phyloP scores from a whole-genome alignment of 2,113 vertebrate species.

The Myrmecophaga tridactyla region DNA sequence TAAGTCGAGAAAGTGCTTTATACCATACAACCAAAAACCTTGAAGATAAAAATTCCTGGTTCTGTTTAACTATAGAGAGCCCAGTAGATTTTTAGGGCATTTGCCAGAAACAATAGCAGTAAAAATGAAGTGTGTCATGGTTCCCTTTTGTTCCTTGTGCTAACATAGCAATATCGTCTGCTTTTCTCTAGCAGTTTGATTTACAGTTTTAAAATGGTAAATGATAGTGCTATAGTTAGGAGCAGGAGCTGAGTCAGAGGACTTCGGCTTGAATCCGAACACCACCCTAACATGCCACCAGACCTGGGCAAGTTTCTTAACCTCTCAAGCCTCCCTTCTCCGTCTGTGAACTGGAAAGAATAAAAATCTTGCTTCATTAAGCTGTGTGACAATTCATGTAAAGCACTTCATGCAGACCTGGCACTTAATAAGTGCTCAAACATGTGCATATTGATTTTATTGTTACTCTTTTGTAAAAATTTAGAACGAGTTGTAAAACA shows the following conservation, averaged over 20 bases:
- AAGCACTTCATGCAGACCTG: background rate
- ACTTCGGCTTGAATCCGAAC: background rate
- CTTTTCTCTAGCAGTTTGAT: background rate
- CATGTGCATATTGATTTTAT: background rate
- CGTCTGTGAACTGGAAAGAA: background rate
- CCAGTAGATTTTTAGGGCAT: background rate
- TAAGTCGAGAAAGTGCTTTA: background rate
- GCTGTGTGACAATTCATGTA: background rate
- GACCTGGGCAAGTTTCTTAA: background rate
- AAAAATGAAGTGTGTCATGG: background rate
- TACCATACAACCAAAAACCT: background rate
- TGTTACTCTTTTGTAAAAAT: background rate
- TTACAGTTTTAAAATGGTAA: background rate
- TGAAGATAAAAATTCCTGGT: background rate
- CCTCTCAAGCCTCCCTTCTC: background rate
- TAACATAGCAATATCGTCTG: background rate
- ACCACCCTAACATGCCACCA: background rate
- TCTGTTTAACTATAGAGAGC: background rate
- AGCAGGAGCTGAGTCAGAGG: background rate
- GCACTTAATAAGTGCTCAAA: background rate
- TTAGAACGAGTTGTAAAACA: background rate
- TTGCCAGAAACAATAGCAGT: background rate
- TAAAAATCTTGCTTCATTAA: background rate
- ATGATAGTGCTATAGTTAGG: background rate
- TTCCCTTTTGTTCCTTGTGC: background rate